Evolutionary conservation across 2,113 vertebrate species (phyloP).

Genomic region (Lamprotornis superbus): DNA sequence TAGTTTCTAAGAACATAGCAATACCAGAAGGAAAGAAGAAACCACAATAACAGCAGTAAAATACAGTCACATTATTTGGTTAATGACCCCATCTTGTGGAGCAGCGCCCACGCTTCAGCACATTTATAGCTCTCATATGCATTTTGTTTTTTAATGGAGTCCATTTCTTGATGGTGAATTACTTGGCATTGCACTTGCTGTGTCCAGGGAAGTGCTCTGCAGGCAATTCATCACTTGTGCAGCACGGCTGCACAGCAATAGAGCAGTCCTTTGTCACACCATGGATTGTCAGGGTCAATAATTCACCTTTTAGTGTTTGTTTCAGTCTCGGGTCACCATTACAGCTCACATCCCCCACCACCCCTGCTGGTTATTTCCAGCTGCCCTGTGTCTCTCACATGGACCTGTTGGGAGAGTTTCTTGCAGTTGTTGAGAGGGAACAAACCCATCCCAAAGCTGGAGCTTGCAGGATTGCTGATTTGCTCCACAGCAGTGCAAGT

Average conservation of each 20-base stretch:
- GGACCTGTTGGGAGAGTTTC: neutral
- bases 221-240: neutral
- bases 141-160: neutral
- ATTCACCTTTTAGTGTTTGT: neutral
- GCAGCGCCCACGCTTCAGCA: neutral
- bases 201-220: neutral
- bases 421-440: accelerated
- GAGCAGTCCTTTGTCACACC: neutral
- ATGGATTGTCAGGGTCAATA: neutral
- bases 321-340: neutral
- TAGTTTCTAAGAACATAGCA: neutral
- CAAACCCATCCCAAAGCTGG: neutral
- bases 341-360: accelerated
- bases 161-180: neutral
- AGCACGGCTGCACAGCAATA: accelerated
- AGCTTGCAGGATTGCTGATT: neutral
- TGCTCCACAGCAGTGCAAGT: accelerated
- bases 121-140: neutral
- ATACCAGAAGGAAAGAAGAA: neutral
- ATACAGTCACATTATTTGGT: neutral
- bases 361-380: accelerated
- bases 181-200: neutral
- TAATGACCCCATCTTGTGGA: conserved; percentile 8
- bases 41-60: neutral
- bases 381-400: accelerated